Percentiles rank a stretch among this genome's conserved stretches.
phyloP scores from a whole-genome alignment of 1,140 invertebrate genomes.

The Bombus superbus region DNA sequence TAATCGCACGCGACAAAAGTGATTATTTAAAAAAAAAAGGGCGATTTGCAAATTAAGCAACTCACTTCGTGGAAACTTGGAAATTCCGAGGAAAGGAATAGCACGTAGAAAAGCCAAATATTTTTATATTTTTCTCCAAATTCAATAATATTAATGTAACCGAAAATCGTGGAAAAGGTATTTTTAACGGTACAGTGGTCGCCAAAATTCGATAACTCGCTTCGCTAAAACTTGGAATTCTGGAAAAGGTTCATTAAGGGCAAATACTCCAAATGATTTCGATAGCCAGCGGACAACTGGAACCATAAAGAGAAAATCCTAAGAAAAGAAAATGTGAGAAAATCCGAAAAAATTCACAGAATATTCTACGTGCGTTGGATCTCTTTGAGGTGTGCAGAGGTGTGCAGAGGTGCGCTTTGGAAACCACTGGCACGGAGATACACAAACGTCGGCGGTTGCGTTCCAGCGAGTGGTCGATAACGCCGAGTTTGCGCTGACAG shows the following conservation, averaged over 20 bases:
- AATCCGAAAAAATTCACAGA: neutral
- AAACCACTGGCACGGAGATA: constrained; percentile 39
- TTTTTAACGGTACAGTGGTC: too few species aligned
- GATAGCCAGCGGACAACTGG: too few species aligned
- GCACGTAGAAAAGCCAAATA: neutral
- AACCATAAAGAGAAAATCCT: too few species aligned
- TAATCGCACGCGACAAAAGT: neutral
- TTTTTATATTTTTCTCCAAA: neutral
- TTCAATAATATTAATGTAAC: neutral
- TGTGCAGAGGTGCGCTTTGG: constrained; percentile 42
- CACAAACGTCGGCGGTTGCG: constrained; percentile 30
- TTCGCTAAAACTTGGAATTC: neutral
- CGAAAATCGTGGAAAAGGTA: too few species aligned
- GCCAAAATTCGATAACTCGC: neutral
- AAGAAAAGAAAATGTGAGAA: neutral
- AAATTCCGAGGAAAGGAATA: neutral
- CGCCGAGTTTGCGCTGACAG: constrained; percentile 74
- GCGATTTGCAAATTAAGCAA: too few species aligned
- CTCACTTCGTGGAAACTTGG: too few species aligned
- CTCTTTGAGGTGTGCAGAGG: neutral
- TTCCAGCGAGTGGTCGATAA: constrained; percentile 71
- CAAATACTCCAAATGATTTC: too few species aligned
- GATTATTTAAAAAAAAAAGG: too few species aligned
- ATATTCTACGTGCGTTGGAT: neutral
- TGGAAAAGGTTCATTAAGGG: neutral